These are phyloP conservation scores for Eupithecia tripunctaria DNA, from an alignment of 2,888 invertebrate species.

Conservation along the genomic window DNA sequence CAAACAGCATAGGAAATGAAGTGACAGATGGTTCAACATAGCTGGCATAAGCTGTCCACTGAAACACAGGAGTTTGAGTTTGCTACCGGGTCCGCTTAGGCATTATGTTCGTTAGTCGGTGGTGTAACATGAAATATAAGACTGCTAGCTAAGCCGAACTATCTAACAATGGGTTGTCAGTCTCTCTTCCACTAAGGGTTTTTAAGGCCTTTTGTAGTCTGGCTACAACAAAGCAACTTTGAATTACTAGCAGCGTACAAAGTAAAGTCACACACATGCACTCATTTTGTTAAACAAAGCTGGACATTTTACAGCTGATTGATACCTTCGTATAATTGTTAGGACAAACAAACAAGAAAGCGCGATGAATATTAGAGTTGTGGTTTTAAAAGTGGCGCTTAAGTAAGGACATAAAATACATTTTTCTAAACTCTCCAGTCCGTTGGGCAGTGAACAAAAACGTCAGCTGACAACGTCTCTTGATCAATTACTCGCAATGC, in stretches of 20 bases:
- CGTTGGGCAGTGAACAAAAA: slow-evolving; percentile 16
- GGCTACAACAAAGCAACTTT: slow-evolving; percentile 8
- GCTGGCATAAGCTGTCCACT: slow-evolving; percentile 15
- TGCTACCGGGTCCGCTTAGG: slow-evolving; percentile 15
- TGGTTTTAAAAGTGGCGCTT: neutral
- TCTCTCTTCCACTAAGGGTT: slow-evolving; percentile 10
- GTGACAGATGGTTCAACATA: slow-evolving; percentile 32
- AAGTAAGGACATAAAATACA: neutral
- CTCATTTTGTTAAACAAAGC: neutral
- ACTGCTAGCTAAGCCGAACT: slow-evolving; percentile 21
- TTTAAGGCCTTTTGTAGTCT: slow-evolving; percentile 21
- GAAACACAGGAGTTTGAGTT: neutral
- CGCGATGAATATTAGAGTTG: neutral
- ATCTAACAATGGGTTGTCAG: slow-evolving; percentile 26
- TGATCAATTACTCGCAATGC: slow-evolving; percentile 35
- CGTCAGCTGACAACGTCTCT: slow-evolving; percentile 19
- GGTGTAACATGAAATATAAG: slow-evolving; percentile 20
- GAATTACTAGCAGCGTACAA: neutral
- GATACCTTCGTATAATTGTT: neutral
- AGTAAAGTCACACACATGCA: neutral
- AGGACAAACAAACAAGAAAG: neutral
- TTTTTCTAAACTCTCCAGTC: neutral
- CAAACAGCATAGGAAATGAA: slow-evolving; percentile 36
- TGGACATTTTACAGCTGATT: neutral
- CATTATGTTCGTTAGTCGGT: slow-evolving; percentile 33